Conservation (phyloP, 2,113 vertebrate species). For the Peromyscus californicus region DNA sequence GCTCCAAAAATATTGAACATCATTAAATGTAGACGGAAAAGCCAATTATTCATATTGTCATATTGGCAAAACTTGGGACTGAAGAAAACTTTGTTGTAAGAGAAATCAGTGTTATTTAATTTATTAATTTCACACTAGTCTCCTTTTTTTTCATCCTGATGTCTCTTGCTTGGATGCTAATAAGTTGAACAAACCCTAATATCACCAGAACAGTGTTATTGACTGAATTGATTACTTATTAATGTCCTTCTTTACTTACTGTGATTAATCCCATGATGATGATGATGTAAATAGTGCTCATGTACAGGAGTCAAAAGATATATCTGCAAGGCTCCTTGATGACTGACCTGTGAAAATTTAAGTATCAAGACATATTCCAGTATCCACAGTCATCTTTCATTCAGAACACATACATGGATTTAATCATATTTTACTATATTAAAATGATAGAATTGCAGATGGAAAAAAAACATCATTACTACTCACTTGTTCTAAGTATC, state of each 20-base stretch:
- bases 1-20: constrained; percentile 31
- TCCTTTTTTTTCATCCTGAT: background rate
- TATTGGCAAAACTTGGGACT: background rate
- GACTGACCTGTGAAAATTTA: background rate
- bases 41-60: constrained; percentile 35
- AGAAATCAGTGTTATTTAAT: background rate
- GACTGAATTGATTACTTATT: background rate
- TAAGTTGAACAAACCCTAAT: background rate
- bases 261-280: constrained; percentile 11
- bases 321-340: background rate
- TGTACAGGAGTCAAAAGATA: background rate
- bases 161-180: background rate
- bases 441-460: background rate
- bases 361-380: background rate
- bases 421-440: background rate
- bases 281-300: background rate
- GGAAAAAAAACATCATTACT: background rate
- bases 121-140: background rate
- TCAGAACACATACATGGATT: background rate
- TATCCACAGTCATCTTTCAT: background rate
- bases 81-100: background rate
- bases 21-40: constrained; percentile 33
- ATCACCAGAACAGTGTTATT: background rate
- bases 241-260: constrained; percentile 2
- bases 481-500: background rate